phyloP scores from a whole-genome alignment of 2,797 vertebrate species.

The Luscinia luscinia region DNA sequence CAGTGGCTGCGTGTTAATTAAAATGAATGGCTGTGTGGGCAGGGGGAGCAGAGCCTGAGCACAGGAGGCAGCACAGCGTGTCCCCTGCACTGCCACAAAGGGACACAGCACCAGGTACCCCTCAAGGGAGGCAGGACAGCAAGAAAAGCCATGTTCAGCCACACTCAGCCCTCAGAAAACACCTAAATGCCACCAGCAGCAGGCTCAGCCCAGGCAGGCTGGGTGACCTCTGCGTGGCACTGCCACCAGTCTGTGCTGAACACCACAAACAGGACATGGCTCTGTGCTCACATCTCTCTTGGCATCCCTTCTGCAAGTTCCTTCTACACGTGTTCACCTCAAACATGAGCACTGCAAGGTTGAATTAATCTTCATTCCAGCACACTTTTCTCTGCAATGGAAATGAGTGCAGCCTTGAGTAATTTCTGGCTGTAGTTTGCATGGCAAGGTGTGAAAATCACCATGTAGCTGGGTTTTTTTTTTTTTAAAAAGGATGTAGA shows the following conservation, averaged over 20 bases:
- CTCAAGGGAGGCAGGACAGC: neutral
- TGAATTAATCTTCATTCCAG: neutral
- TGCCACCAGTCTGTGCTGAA: neutral
- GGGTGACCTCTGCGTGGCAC: fast-evolving
- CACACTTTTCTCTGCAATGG: neutral
- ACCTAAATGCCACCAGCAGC: neutral
- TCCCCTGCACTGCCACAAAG: neutral
- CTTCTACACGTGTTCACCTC: neutral
- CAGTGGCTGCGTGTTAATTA: slow-evolving; percentile 48
- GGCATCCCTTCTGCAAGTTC: neutral
- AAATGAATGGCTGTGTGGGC: slow-evolving; percentile 51
- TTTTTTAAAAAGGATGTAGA: neutral
- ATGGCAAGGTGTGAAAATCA: neutral
- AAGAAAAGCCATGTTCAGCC: neutral
- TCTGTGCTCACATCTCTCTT: neutral
- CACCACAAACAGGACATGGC: fast-evolving
- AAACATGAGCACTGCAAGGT: fast-evolving
- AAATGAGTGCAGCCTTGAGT: neutral
- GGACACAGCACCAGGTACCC: neutral
- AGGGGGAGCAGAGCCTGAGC: slow-evolving; percentile 8
- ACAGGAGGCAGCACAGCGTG: slow-evolving; percentile 7
- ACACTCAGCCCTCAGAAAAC: neutral
- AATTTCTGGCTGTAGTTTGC: neutral
- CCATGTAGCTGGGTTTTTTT: fast-evolving
- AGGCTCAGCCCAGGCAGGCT: fast-evolving